These are phyloP conservation scores for Ceyx melanurus DNA, from an alignment of 2,113 vertebrate genomes.

Conservation along the genomic window DNA sequence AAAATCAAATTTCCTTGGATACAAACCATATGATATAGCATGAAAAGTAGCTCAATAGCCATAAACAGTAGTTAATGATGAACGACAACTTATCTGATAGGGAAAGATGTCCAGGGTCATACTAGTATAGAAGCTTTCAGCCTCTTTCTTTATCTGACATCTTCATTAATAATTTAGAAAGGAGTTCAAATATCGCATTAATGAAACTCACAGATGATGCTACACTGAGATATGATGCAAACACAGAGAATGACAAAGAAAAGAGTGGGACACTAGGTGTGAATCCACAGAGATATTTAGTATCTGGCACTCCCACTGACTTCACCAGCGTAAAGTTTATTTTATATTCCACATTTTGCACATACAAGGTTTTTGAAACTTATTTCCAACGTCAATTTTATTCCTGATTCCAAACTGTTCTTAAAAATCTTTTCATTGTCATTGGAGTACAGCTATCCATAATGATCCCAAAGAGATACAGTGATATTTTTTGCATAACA, in stretches of 20 bases:
- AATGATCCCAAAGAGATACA: neutral
- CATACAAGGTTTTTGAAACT: neutral
- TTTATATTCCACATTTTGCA: neutral
- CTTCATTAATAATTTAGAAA: constrained; percentile 62
- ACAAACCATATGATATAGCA: neutral
- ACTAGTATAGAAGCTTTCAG: neutral
- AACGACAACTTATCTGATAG: constrained; percentile 56
- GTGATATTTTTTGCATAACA: neutral
- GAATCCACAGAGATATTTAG: neutral
- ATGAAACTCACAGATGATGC: constrained; percentile 26
- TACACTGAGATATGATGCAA: constrained; percentile 10
- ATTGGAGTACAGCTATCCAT: neutral
- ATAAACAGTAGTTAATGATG: constrained; percentile 66
- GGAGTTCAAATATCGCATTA: constrained; percentile 22
- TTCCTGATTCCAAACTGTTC: neutral
- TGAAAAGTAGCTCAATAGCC: constrained; percentile 60
- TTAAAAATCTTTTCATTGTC: neutral
- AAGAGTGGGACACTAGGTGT: neutral
- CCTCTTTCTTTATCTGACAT: constrained; percentile 35
- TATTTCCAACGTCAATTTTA: neutral
- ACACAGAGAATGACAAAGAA: neutral
- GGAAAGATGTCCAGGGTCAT: neutral
- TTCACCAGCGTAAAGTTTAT: neutral
- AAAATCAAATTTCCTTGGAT: constrained; percentile 70
- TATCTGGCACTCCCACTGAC: neutral